A percentile compares a stretch with the other conserved stretches of the same genome.
Evolutionary conservation across 2,113 vertebrate genomes (phyloP).

Genomic region (Heloderma charlesbogerti): DNA sequence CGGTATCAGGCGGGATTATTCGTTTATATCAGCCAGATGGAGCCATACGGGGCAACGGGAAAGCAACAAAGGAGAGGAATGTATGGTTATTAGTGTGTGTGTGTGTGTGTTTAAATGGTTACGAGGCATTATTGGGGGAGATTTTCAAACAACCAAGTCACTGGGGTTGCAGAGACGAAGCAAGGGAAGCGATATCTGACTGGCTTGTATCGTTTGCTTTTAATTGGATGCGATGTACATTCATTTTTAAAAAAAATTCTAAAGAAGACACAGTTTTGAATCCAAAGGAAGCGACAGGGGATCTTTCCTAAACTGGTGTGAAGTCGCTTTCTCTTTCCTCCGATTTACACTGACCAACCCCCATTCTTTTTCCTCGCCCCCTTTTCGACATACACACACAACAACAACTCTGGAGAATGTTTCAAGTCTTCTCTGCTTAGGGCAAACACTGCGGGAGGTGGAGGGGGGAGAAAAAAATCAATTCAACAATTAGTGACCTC

Average conservation of each 20-base stretch:
- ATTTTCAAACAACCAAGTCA: constrained; percentile 63
- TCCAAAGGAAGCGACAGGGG: background rate
- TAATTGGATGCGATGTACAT: constrained; percentile 1
- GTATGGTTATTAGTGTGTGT: background rate
- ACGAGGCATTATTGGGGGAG: constrained; percentile 62
- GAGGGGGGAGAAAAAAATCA: background rate
- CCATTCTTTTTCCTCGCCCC: background rate
- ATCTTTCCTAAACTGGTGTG: background rate
- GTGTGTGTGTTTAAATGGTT: no score
- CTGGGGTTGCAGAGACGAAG: background rate
- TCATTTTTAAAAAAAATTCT: no score
- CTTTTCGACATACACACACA: no score
- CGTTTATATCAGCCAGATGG: constrained; percentile 72
- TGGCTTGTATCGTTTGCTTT: constrained; percentile 6
- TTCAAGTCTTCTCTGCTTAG: background rate
- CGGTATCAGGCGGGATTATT: constrained; percentile 67
- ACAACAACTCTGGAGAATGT: background rate
- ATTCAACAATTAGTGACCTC: background rate
- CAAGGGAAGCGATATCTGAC: constrained; percentile 30
- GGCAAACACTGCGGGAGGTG: background rate
- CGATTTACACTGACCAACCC: background rate
- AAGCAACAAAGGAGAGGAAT: constrained; percentile 61
- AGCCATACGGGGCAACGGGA: constrained; percentile 60
- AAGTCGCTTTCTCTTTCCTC: background rate
- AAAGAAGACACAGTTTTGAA: background rate